phyloP scores from a whole-genome alignment of 2,888 invertebrate species.

The Metalampra italica region DNA sequence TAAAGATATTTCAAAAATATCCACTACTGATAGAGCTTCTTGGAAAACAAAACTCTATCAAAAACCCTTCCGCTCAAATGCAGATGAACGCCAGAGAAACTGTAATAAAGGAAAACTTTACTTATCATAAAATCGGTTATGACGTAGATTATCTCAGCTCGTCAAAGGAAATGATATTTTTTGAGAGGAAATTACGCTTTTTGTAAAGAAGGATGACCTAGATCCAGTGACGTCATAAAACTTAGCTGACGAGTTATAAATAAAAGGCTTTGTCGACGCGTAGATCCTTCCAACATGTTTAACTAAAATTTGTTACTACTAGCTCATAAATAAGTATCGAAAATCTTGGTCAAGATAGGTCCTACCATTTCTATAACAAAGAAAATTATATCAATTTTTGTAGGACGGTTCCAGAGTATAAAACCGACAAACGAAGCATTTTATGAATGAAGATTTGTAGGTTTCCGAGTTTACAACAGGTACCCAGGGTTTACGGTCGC shows the following conservation, averaged over 20 bases:
- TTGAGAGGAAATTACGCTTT: conserved; percentile 23
- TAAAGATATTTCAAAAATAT: no score
- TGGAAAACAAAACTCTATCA: neutral
- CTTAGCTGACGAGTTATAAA: neutral
- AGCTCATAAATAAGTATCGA: no score
- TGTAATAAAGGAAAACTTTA: conserved; percentile 11
- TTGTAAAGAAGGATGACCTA: conserved; percentile 4
- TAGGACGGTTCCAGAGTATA: no score
- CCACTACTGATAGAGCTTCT: no score
- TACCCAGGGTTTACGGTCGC: no score
- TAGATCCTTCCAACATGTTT: neutral
- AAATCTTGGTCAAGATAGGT: no score
- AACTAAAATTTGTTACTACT: no score
- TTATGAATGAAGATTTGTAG: no score
- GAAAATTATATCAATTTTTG: no score
- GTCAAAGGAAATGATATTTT: conserved; percentile 20
- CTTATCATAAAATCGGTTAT: conserved; percentile 14
- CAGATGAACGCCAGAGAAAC: neutral
- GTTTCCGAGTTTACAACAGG: no score
- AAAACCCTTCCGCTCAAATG: neutral
- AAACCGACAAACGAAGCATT: no score
- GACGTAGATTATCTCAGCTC: conserved; percentile 4
- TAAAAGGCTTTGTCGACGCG: neutral
- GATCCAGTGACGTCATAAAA: conserved; percentile 2
- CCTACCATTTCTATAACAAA: no score